Percentiles rank a stretch among this genome's conserved stretches.
phyloP scores from a whole-genome alignment of 2,888 invertebrate species.

The Corythucha ciliata region DNA sequence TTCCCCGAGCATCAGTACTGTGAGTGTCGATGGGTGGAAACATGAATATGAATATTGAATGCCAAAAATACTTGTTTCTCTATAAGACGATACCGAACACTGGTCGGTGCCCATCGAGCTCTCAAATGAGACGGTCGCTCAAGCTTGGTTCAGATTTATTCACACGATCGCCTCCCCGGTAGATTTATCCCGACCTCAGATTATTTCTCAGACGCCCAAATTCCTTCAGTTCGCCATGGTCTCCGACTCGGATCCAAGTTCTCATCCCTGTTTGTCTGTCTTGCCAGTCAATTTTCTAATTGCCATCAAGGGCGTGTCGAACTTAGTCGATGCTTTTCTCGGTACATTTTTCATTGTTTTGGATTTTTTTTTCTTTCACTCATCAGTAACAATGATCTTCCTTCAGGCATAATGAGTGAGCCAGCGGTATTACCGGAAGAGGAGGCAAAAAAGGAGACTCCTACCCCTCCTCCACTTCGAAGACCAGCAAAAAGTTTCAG shows the following conservation, averaged over 20 bases:
- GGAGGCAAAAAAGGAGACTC: constrained; percentile 41
- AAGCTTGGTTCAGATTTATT: constrained; percentile 91
- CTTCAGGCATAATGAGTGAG: constrained; percentile 28
- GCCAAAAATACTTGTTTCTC: too few relatives aligned
- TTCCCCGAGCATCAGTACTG: constrained; percentile 74
- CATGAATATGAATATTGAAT: too few relatives aligned
- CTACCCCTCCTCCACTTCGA: constrained; percentile 76
- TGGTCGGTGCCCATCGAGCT: constrained; percentile 68
- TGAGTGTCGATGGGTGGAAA: constrained; percentile 41
- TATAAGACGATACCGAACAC: constrained; percentile 70
- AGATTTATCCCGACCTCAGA: constrained; percentile 75
- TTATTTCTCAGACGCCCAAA: constrained; percentile 60
- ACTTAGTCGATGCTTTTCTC: constrained; percentile 89
- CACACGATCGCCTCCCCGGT: constrained; percentile 93
- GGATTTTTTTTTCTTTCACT: constrained; percentile 1
- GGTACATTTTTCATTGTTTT: constrained; percentile 48
- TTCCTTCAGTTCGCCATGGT: constrained; percentile 70
- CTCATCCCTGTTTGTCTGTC: constrained; percentile 75
- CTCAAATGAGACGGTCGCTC: constrained; percentile 81
- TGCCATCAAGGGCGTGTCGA: constrained; percentile 86
- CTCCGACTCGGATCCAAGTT: constrained; percentile 66
- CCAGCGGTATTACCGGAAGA: constrained; percentile 29
- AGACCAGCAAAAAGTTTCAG: constrained; percentile 88
- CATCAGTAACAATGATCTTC: not conserved
- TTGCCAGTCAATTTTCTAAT: constrained; percentile 85